Evolutionary conservation across 2,797 vertebrate species (phyloP).

Genomic region (Perdix hodgsoniae): DNA sequence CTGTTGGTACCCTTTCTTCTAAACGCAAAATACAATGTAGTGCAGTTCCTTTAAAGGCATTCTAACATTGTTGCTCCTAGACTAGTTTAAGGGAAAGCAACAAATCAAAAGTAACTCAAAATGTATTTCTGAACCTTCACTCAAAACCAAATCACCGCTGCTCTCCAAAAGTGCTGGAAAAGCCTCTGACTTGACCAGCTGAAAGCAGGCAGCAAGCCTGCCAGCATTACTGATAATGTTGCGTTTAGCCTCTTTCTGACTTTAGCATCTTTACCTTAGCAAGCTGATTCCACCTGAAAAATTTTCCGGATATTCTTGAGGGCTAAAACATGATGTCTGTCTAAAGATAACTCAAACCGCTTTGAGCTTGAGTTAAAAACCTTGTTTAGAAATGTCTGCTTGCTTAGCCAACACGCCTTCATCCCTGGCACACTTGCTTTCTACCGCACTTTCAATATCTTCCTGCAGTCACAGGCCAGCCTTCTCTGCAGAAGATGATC

Average conservation of each 20-base stretch:
- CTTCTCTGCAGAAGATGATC: not conserved
- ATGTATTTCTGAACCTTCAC: not conserved
- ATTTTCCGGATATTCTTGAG: not conserved
- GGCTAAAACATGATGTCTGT: not conserved
- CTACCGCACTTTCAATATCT: not conserved
- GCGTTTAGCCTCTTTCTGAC: not conserved
- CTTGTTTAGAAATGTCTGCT: no score
- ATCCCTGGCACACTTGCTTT: not conserved
- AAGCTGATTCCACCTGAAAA: constrained; percentile 21
- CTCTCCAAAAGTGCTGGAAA: not conserved
- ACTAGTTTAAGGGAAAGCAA: not conserved
- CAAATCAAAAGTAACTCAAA: constrained; percentile 1
- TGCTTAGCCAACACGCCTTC: constrained; percentile 19
- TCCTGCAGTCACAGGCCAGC: not conserved
- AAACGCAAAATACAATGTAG: not conserved
- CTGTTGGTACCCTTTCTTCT: not conserved
- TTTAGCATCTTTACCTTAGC: constrained; percentile 23
- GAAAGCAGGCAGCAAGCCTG: not conserved
- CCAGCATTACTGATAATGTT: not conserved
- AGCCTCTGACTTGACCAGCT: not conserved
- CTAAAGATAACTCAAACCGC: not conserved
- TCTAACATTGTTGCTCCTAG: not conserved
- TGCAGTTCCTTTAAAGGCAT: not conserved
- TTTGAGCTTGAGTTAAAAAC: not conserved
- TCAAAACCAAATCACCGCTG: not conserved